Evolutionary conservation across 2,113 vertebrate genomes (phyloP).

Genomic region (Natator depressus): DNA sequence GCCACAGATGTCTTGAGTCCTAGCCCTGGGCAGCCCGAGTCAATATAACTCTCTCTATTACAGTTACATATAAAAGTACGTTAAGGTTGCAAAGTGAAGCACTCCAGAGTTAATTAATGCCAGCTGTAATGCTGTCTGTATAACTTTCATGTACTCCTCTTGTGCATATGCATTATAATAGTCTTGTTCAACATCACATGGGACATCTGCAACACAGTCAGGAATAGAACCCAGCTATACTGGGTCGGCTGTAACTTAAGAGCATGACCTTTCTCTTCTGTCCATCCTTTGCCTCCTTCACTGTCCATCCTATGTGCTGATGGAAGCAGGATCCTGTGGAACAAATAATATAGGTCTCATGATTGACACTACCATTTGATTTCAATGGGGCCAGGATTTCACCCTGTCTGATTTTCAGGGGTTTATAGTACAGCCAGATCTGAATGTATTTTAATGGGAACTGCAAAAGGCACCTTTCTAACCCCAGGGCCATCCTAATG

Average conservation of each 20-base stretch:
- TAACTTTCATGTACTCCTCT: background rate
- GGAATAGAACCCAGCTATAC: background rate
- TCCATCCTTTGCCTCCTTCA: background rate
- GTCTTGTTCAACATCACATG: background rate
- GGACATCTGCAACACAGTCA: background rate
- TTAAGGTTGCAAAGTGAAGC: background rate
- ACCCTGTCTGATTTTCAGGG: background rate
- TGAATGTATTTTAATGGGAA: background rate
- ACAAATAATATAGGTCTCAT: fast-evolving
- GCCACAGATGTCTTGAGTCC: background rate
- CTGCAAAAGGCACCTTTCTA: background rate
- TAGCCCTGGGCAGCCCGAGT: background rate
- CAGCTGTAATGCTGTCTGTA: background rate
- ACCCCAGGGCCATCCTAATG: background rate
- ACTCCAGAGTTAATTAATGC: background rate
- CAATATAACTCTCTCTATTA: background rate
- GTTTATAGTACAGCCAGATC: slow-evolving; percentile 2
- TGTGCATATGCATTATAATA: fast-evolving
- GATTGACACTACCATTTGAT: background rate
- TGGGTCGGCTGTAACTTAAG: background rate
- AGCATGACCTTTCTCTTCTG: background rate
- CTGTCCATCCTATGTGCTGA: background rate
- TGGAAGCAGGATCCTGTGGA: background rate
- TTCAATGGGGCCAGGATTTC: background rate
- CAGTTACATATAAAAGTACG: background rate